Percentiles rank a stretch among this genome's conserved stretches.
Evolutionary conservation across 2,113 vertebrate genomes (phyloP).

Genomic region (Lophotis ruficrista): DNA sequence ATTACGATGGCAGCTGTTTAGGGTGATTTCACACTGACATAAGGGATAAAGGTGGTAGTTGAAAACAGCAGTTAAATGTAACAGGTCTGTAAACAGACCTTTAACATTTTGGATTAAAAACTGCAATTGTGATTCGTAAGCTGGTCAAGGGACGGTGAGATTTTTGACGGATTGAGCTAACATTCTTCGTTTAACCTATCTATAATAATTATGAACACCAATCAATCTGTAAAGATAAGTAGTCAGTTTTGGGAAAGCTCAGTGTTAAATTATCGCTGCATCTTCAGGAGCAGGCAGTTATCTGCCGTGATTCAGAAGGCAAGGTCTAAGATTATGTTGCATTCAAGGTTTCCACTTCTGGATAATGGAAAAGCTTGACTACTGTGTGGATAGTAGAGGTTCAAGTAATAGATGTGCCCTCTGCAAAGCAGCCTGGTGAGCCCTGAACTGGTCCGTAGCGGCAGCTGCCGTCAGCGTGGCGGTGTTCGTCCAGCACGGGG

Average conservation of each 20-base stretch:
- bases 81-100: background rate
- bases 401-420: no score
- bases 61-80: background rate
- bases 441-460: accelerated
- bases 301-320: background rate
- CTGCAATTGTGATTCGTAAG: background rate
- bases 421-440: background rate
- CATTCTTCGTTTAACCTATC: background rate
- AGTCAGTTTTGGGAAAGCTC: background rate
- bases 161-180: background rate
- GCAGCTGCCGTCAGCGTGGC: background rate
- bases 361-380: background rate
- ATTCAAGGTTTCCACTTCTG: background rate
- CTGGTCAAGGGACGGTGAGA: background rate
- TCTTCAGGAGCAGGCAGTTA: background rate
- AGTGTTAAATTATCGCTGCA: background rate
- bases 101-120: background rate
- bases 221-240: background rate
- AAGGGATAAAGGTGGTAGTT: background rate
- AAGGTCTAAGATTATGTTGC: background rate
- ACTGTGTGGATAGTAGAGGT: no score
- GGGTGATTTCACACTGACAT: background rate
- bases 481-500: accelerated
- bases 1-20: background rate
- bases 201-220: background rate